Percentiles rank a stretch among this genome's conserved stretches.
phyloP scores from a whole-genome alignment of 1,140 invertebrate species.

The Ceratina calcarata region DNA sequence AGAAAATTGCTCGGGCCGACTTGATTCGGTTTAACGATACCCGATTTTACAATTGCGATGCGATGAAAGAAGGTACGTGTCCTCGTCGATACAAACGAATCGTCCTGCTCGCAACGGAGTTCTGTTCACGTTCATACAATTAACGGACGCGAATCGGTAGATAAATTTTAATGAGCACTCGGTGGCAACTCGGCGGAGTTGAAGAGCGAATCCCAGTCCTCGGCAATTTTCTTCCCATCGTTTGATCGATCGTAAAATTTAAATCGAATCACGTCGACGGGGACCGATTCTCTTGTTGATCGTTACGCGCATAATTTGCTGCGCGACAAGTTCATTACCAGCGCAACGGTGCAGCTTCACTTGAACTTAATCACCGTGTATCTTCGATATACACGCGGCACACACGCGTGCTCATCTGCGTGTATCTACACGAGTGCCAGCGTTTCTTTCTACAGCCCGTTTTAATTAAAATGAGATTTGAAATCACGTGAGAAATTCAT shows the following conservation, averaged over 20 bases:
- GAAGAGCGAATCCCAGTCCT: too few species aligned
- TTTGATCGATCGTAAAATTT: conserved; percentile 3
- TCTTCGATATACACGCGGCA: not conserved
- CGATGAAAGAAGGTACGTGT: too few species aligned
- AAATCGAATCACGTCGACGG: not conserved
- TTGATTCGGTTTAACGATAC: too few species aligned
- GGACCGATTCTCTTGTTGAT: not conserved
- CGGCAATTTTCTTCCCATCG: conserved; percentile 1
- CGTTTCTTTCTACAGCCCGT: conserved; percentile 13
- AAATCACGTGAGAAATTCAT: not conserved
- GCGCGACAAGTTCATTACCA: conserved; percentile 53
- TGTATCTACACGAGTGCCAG: not conserved
- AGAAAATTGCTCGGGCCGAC: too few species aligned
- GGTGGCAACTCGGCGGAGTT: too few species aligned
- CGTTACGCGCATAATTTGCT: conserved; percentile 22
- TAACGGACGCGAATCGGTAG: not conserved
- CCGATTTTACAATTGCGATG: too few species aligned
- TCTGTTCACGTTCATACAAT: not conserved
- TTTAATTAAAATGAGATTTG: not conserved
- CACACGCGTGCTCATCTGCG: not conserved
- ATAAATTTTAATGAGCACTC: not conserved
- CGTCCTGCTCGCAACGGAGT: too few species aligned
- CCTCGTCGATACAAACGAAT: too few species aligned
- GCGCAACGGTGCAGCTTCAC: not conserved
- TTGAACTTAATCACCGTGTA: not conserved